A percentile compares a stretch with the other conserved stretches of the same genome.
Conservation (phyloP, 2,888 invertebrate genomes). For the Copidosoma aretas region DNA sequence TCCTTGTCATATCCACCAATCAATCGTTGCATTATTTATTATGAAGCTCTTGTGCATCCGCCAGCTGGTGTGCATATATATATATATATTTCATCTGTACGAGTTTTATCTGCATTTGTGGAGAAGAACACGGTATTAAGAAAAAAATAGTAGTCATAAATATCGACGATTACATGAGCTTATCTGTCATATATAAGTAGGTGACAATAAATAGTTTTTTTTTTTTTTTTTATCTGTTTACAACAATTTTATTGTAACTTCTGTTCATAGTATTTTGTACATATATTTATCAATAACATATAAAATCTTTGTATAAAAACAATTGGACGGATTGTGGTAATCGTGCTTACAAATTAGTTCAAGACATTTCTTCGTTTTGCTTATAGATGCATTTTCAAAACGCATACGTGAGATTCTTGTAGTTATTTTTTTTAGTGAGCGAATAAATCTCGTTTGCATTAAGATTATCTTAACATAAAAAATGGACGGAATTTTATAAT, state of each 20-base stretch:
- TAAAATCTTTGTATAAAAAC: constrained; percentile 19
- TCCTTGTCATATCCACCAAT: too few species aligned
- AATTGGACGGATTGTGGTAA: constrained; percentile 31
- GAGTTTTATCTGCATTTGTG: too few species aligned
- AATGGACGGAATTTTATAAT: constrained; percentile 22
- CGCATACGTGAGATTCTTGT: not conserved
- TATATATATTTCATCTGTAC: too few species aligned
- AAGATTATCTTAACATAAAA: constrained; percentile 19
- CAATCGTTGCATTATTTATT: too few species aligned
- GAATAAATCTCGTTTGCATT: constrained; percentile 12
- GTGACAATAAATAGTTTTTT: too few species aligned
- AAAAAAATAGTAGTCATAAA: too few species aligned
- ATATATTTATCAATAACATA: constrained; percentile 14
- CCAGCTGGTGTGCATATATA: too few species aligned
- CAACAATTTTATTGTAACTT: not conserved
- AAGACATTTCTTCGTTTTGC: constrained; percentile 8
- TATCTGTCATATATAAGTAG: too few species aligned
- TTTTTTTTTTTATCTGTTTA: not conserved
- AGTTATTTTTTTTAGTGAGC: not conserved
- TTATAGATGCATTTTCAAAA: not conserved
- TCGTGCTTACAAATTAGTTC: constrained; percentile 7
- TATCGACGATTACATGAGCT: too few species aligned
- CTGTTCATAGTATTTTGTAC: not conserved
- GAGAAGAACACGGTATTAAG: too few species aligned
- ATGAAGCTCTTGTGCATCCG: too few species aligned